These are phyloP conservation scores for Tigriopus californicus DNA, from an alignment of 2,888 invertebrate genomes.

Conservation along the genomic window DNA sequence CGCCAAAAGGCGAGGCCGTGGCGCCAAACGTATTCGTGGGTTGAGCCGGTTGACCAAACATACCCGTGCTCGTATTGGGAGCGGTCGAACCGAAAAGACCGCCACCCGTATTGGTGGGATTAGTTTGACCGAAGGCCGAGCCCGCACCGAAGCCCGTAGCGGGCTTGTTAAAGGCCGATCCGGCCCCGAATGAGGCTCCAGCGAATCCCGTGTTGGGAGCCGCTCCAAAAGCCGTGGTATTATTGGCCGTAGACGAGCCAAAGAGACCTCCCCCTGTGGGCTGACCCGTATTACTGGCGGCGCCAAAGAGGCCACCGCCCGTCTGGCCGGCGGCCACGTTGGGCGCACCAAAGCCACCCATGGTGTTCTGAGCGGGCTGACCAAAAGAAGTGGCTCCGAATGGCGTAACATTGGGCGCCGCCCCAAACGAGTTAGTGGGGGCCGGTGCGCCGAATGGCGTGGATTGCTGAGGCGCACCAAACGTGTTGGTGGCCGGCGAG, in stretches of 20 bases:
- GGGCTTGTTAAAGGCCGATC: slow-evolving; percentile 15
- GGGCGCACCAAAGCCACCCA: slow-evolving; percentile 17
- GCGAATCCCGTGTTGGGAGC: not conserved
- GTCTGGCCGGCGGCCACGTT: slow-evolving; percentile 17
- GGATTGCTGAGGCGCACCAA: slow-evolving; percentile 14
- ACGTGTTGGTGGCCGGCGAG: slow-evolving; percentile 20
- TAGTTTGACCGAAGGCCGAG: slow-evolving; percentile 17
- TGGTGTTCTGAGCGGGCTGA: not conserved
- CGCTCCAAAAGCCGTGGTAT: not conserved
- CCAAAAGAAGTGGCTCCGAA: slow-evolving; percentile 14
- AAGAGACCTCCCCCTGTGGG: slow-evolving; percentile 19
- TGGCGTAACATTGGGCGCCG: slow-evolving; percentile 6
- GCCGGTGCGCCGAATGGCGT: not conserved
- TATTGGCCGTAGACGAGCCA: not conserved
- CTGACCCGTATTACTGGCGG: slow-evolving; percentile 13
- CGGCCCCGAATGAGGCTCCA: not conserved
- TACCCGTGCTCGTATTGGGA: slow-evolving; percentile 26
- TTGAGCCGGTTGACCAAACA: slow-evolving; percentile 1
- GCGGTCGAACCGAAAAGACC: slow-evolving; percentile 21
- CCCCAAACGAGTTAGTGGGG: slow-evolving; percentile 19
- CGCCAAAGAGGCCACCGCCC: not conserved
- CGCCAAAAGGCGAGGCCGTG: not conserved
- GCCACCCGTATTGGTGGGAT: slow-evolving; percentile 17
- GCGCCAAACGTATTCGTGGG: slow-evolving; percentile 17
- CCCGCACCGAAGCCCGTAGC: slow-evolving; percentile 16